Percentiles rank a stretch among this genome's conserved stretches.
These are phyloP conservation scores for Synanthedon tipuliformis DNA, from an alignment of 2,888 invertebrate species.

Conservation along the genomic window DNA sequence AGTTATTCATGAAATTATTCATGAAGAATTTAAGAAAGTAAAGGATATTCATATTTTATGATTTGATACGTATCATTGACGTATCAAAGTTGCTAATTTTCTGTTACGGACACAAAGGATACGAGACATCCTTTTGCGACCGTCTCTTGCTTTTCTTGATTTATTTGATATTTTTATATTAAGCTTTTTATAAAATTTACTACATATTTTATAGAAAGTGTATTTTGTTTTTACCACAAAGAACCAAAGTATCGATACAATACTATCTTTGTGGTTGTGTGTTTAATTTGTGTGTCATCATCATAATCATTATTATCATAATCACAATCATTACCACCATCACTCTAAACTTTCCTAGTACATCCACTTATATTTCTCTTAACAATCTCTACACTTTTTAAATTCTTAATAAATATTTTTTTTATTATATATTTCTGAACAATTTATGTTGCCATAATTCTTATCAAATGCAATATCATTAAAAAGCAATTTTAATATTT, in stretches of 20 bases:
- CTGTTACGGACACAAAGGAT: not conserved
- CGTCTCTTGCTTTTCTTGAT: constrained; percentile 9
- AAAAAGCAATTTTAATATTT: too few species aligned
- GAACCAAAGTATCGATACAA: constrained; percentile 52
- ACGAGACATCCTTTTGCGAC: not conserved
- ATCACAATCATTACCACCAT: not conserved
- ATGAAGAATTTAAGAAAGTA: not conserved
- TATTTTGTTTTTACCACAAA: constrained; percentile 20
- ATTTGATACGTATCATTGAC: constrained; percentile 30
- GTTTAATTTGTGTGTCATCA: constrained; percentile 12
- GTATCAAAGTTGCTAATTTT: constrained; percentile 22
- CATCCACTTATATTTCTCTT: not conserved
- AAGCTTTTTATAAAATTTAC: not conserved
- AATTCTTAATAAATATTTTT: too few species aligned
- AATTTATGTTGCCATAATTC: too few species aligned
- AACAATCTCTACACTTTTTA: too few species aligned
- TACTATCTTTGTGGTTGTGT: constrained; percentile 44
- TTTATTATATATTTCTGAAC: too few species aligned
- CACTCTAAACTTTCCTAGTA: not conserved
- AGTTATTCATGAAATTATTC: not conserved
- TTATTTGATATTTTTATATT: constrained; percentile 16
- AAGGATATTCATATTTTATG: constrained; percentile 14
- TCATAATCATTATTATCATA: not conserved
- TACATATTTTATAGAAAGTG: constrained; percentile 18
- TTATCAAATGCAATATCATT: too few species aligned